Base-by-base conservation (phyloP, 2,797 vertebrate genomes). In the Heterohyrax brucei region DNA sequence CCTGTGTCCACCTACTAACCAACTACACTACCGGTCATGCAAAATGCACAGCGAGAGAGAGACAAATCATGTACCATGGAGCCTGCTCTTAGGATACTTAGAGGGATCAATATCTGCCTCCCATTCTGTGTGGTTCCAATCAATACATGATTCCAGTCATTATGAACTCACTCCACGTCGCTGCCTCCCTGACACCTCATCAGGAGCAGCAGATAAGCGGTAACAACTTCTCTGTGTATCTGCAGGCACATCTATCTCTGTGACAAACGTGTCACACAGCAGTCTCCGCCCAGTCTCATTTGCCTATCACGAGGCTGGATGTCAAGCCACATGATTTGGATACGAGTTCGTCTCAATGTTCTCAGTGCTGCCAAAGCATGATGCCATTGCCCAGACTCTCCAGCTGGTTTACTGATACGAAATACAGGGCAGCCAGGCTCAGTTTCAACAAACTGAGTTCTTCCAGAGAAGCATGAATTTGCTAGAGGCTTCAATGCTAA, bases 61-160 rank as follows among this genome's bases (percentile, higher is more conserved):
- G 91, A 87, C 39, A 39, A 95, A 46, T 85, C 96, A 87, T 30
- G 1, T 89, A 84, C 18, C n/a, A 13, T 19, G 16, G 64, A 70
- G 66, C 12, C 10, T 79, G 13, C 72, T 70, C 94, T 93, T 28
- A 59, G 82, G 87, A 75, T 83, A 70, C 95, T 94, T 5, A 91
- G 80, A 70, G 26, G 64, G 82, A 97, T 96, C 95, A 39, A 95
- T 97, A 94, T 50, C 53, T 1, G 1, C 1, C 0, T 53, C 66
- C 89, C 78, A 5, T 66, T 72, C 79, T 50, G 89, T 73, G 73
- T 76, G 93, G 83, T 79, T 93, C 83, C 5, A 0, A 93, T 98
- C 97, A 30, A 97, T 97, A 91, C 10, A 1, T 9, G 84, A 94
- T 93, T 93, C 93, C 91, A 79, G 93, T 92, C 96, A 87, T 89